Base-by-base conservation (phyloP, 2,113 vertebrate species). In the Sylvilagus bachmani region DNA sequence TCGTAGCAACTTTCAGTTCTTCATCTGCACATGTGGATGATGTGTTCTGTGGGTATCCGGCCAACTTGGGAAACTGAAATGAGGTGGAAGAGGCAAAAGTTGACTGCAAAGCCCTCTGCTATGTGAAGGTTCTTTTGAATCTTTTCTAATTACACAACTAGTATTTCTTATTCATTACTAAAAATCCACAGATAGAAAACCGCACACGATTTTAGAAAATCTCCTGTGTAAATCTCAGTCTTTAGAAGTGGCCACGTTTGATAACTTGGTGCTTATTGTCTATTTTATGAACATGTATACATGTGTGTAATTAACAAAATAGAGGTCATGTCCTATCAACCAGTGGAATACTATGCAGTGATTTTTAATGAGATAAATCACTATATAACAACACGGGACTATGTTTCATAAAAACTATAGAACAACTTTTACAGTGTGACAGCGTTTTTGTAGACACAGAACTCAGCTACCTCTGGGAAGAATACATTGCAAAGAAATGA, bases 41-140 rank as follows among this genome's bases (percentile, higher is more conserved):
- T 85, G 5, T 77, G 53, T 67, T 94, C 58, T 61, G 19, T 3
- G 6, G 51, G n/a, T 27, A 66, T 25, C 19, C 6, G 12, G 49
- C 31, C 75, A 51, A 36, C n/a, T 53, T n/a, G 25, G 33, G 66
- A 89, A 94, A 94, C 84, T 79, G 0, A 95, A 73, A 86, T 79
- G 25, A 75, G 27, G 27, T 95, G 16, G 70, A 36, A 51, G 62
- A 64, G 64, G 19, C 10, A 81, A 91, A 94, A 27, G 6, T 55
- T 53, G 16, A 78, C 10, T 61, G 2, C 36, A 89, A 71, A 69
- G 27, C 4, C 38, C n/a, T 75, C 24, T 0, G 27, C 66, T 33
- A 58, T 44, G 2, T 33, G 33, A 86, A 1, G 67, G 10, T 49
- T 78, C 74, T 86, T 89, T 77, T 67, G 7, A n/a, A 82, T 29